Evolutionary conservation across 2,113 vertebrate species (phyloP).

Genomic region (Solea solea): DNA sequence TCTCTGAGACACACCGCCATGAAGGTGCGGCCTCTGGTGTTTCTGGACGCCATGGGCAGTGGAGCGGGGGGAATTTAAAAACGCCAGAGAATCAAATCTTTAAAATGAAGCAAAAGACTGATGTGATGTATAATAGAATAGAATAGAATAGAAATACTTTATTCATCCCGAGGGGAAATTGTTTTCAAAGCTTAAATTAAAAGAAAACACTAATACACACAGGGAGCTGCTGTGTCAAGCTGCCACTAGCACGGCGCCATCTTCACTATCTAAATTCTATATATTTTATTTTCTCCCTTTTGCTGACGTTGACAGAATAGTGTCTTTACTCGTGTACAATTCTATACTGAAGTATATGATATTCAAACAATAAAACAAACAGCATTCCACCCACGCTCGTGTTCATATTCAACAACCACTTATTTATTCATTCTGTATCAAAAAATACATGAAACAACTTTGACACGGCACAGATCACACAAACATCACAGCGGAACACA

Average conservation of each 20-base stretch:
- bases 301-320: background rate
- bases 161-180: no score
- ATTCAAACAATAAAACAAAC: conserved; percentile 63
- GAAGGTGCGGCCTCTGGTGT: conserved; percentile 85
- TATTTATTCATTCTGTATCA: background rate
- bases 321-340: conserved; percentile 9
- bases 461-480: conserved; percentile 4
- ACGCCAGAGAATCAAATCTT: background rate
- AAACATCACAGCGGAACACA: conserved; percentile 23
- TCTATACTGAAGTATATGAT: conserved; percentile 24
- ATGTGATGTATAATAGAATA: conserved; percentile 3
- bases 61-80: conserved; percentile 76
- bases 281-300: conserved; percentile 27
- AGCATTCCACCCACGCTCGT: conserved; percentile 38
- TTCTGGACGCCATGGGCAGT: conserved; percentile 81
- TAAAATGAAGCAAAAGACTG: background rate
- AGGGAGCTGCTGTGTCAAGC: no score
- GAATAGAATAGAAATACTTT: no score
- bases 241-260: no score
- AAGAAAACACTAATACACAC: no score
- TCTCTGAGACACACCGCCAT: conserved; percentile 87
- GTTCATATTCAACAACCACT: conserved; percentile 1
- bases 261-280: background rate
- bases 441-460: background rate
- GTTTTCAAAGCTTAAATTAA: no score